phyloP scores from a whole-genome alignment of 1,140 invertebrate genomes.

The Scaptomyza pallida region DNA sequence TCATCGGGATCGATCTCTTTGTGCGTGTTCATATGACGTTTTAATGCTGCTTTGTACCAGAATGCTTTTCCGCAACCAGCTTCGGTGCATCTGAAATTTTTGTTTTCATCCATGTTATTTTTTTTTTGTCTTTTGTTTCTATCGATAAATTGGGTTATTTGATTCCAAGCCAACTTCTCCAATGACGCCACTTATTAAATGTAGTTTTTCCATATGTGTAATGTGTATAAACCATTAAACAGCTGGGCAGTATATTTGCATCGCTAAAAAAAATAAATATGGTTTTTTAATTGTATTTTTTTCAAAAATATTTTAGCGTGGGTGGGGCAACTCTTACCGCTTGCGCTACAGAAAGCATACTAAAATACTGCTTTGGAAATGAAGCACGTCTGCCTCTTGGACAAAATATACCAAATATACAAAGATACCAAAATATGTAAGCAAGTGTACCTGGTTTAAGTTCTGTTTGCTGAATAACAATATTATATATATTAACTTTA shows the following conservation, averaged over 20 bases:
- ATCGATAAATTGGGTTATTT: not conserved
- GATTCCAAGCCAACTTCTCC: not conserved
- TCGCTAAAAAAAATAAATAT: no score
- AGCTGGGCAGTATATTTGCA: not conserved
- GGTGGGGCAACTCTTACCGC: no score
- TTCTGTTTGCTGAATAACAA: no score
- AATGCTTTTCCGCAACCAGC: slow-evolving; percentile 30
- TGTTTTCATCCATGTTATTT: slow-evolving; percentile 37
- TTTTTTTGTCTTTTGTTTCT: not conserved
- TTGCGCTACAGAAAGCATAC: no score
- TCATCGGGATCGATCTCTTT: slow-evolving; percentile 13
- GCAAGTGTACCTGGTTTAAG: no score
- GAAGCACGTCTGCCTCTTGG: no score
- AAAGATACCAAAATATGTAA: no score
- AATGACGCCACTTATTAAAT: slow-evolving; percentile 5
- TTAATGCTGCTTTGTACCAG: slow-evolving; percentile 33
- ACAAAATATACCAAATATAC: no score
- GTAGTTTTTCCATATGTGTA: not conserved
- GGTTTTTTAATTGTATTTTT: no score
- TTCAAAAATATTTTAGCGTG: no score
- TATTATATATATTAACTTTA: no score
- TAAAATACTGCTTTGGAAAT: no score
- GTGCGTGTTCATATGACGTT: slow-evolving; percentile 24
- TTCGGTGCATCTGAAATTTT: slow-evolving; percentile 9
- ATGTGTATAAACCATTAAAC: not conserved